phyloP scores from a whole-genome alignment of 2,888 invertebrate species.

The Nasonovia ribisnigri region DNA sequence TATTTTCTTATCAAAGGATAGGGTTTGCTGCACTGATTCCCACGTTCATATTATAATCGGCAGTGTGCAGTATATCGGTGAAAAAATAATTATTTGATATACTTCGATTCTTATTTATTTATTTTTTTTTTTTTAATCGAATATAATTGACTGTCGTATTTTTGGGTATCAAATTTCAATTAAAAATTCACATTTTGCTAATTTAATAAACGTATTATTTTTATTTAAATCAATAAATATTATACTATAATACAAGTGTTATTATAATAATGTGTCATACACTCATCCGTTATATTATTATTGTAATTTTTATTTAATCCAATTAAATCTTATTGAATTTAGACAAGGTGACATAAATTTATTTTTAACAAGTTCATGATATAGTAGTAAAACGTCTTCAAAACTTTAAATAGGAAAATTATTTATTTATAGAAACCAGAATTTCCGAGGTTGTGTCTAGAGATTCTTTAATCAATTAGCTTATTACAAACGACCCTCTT shows the following conservation, averaged over 20 bases:
- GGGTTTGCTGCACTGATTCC: slow-evolving; percentile 24
- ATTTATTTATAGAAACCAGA: neutral
- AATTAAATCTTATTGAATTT: neutral
- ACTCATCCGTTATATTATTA: neutral
- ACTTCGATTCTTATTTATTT: neutral
- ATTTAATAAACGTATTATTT: neutral
- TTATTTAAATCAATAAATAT: neutral
- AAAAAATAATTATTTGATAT: neutral
- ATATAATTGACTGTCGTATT: neutral
- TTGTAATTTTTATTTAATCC: neutral
- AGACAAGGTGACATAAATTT: neutral
- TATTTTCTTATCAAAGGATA: slow-evolving; percentile 41
- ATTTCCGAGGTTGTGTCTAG: neutral
- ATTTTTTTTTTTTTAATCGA: neutral
- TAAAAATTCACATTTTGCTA: neutral
- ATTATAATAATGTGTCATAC: neutral
- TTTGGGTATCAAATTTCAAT: neutral
- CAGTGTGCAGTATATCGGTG: neutral
- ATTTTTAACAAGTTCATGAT: neutral
- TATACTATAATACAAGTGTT: neutral
- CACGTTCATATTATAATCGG: slow-evolving; percentile 16
- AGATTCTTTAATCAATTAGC: neutral
- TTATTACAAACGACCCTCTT: neutral
- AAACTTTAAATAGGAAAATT: neutral
- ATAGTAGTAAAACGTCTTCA: neutral